These are phyloP conservation scores for Hyperoplus lanceolatus DNA, from an alignment of 2,797 vertebrate species.

Conservation along the genomic window DNA sequence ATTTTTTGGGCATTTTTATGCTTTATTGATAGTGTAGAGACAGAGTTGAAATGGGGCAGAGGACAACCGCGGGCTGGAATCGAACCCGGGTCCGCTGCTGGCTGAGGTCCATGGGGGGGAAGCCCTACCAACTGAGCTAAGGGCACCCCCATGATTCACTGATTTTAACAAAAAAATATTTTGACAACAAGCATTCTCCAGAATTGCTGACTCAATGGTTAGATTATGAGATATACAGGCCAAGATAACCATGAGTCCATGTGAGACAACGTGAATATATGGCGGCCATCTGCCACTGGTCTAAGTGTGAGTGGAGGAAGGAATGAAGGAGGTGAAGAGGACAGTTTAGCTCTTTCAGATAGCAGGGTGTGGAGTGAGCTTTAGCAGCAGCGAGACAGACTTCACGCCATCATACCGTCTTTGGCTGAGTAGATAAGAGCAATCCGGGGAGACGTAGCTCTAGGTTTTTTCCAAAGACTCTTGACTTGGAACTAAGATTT, in stretches of 20 bases:
- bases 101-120: too few relatives aligned
- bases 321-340: constrained; percentile 57
- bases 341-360: constrained; percentile 71
- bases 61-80: too few relatives aligned
- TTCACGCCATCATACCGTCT: constrained; percentile 53
- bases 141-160: too few relatives aligned
- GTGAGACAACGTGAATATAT: constrained; percentile 15
- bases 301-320: constrained; percentile 18
- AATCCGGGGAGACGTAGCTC: constrained; percentile 45
- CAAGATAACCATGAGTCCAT: neutral
- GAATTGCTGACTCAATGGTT: neutral
- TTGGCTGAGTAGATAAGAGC: constrained; percentile 57
- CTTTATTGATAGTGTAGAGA: too few relatives aligned
- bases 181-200: too few relatives aligned
- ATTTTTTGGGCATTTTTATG: too few relatives aligned
- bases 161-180: too few relatives aligned
- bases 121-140: too few relatives aligned
- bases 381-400: constrained; percentile 66
- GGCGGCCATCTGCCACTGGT: constrained; percentile 46
- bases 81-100: too few relatives aligned
- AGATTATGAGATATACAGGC: constrained; percentile 14
- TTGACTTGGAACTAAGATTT: constrained; percentile 17
- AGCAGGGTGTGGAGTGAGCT: constrained; percentile 75
- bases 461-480: constrained; percentile 48
- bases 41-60: too few relatives aligned